Conservation (phyloP, 2,113 vertebrate species). For the Plecturocebus donacophilus region DNA sequence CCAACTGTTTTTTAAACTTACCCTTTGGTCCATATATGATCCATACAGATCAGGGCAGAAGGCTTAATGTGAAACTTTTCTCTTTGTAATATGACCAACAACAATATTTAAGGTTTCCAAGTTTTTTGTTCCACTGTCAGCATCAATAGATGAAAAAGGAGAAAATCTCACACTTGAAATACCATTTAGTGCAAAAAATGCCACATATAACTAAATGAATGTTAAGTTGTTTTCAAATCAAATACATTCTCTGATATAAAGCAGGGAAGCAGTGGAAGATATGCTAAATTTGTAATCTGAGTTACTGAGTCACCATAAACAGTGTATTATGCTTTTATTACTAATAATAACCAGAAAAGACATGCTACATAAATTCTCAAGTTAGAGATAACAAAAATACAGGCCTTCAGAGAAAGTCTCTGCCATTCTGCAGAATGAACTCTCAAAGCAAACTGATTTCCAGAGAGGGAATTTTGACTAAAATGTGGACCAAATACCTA, state of each 20-base stretch:
- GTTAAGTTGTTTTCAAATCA: constrained; percentile 13
- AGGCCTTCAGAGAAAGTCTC: not conserved
- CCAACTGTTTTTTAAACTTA: not conserved
- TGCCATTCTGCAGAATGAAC: not conserved
- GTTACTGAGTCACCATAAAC: not conserved
- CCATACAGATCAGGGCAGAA: not conserved
- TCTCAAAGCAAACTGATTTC: not conserved
- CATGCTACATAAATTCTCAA: not conserved
- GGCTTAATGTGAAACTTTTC: constrained; percentile 34
- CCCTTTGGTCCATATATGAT: not conserved
- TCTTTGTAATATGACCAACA: constrained; percentile 1
- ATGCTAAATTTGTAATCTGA: not conserved
- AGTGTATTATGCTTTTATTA: not conserved
- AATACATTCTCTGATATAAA: not conserved
- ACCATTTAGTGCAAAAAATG: constrained; percentile 40
- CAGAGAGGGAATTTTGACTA: not conserved
- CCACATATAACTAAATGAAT: not conserved
- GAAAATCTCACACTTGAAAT: not conserved
- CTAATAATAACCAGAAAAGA: constrained; percentile 31
- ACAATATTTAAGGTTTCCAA: not conserved
- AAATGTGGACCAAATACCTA: not conserved
- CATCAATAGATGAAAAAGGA: constrained; percentile 20
- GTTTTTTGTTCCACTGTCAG: not conserved
- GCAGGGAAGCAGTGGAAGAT: constrained; percentile 14
- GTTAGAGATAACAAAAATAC: not conserved